phyloP scores from a whole-genome alignment of 1,140 invertebrate species.

The Scaptomyza graminum region DNA sequence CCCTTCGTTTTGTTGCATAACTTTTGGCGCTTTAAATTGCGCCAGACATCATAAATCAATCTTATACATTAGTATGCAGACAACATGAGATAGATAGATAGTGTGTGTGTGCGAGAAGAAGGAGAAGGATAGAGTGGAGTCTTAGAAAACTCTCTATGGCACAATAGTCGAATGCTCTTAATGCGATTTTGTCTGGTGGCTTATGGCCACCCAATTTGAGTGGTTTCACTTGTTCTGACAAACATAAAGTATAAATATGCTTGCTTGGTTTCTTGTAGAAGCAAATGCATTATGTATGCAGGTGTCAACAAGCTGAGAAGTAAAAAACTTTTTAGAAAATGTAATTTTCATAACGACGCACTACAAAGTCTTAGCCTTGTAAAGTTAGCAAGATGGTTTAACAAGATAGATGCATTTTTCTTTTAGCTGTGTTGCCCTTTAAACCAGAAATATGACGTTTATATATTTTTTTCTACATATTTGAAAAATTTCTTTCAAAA shows the following conservation, averaged over 20 bases:
- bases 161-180: background rate
- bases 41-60: conserved; percentile 78
- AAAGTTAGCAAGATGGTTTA: no score
- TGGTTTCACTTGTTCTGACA: conserved; percentile 42
- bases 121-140: background rate
- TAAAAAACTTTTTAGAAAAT: background rate
- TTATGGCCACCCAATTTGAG: conserved; percentile 29
- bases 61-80: conserved; percentile 46
- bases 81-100: conserved; percentile 9
- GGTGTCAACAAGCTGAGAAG: conserved; percentile 35
- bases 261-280: background rate
- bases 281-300: conserved; percentile 40
- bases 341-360: background rate
- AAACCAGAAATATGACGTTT: no score
- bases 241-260: conserved; percentile 25
- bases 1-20: conserved; percentile 64
- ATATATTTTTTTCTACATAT: no score
- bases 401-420: no score
- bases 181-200: conserved; percentile 21
- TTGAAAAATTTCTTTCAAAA: no score
- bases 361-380: background rate
- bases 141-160: background rate
- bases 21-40: conserved; percentile 58
- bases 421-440: background rate
- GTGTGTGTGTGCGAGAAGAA: conserved; percentile 12